Percentiles rank a stretch among this genome's conserved stretches.
Evolutionary conservation across 2,113 vertebrate genomes (phyloP).

Genomic region (Crypturellus undulatus): DNA sequence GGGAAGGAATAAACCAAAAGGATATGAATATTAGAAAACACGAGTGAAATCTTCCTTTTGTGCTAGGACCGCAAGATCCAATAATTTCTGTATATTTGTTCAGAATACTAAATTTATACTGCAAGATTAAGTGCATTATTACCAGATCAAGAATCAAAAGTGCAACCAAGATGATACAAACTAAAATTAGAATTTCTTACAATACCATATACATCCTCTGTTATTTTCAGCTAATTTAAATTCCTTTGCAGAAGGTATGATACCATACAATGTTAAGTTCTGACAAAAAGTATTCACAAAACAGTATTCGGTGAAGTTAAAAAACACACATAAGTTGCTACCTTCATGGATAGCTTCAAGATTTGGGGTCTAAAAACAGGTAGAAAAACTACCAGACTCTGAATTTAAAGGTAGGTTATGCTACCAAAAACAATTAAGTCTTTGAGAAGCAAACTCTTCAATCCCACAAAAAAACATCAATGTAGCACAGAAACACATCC

Average conservation of each 20-base stretch:
- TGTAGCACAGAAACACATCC: slow-evolving; percentile 27
- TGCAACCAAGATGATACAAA: not conserved
- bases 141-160: not conserved
- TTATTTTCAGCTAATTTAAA: slow-evolving; percentile 31
- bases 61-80: not conserved
- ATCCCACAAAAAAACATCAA: slow-evolving; percentile 34
- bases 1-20: not conserved
- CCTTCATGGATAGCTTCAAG: slow-evolving; percentile 39
- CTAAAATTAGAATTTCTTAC: slow-evolving; percentile 49
- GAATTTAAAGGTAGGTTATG: slow-evolving; percentile 46
- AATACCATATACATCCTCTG: not conserved
- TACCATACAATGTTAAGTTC: not conserved
- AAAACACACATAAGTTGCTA: not conserved
- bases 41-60: not conserved
- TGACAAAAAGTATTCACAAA: not conserved
- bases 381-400: slow-evolving; percentile 36
- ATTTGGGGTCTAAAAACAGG: not conserved
- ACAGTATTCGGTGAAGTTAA: not conserved
- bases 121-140: not conserved
- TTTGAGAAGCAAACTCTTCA: slow-evolving; percentile 36
- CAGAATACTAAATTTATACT: not conserved
- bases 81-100: not conserved
- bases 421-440: not conserved
- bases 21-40: not conserved
- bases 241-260: slow-evolving; percentile 31